These are phyloP conservation scores for Trachelus tabidus DNA, from an alignment of 2,888 invertebrate species.

Conservation along the genomic window DNA sequence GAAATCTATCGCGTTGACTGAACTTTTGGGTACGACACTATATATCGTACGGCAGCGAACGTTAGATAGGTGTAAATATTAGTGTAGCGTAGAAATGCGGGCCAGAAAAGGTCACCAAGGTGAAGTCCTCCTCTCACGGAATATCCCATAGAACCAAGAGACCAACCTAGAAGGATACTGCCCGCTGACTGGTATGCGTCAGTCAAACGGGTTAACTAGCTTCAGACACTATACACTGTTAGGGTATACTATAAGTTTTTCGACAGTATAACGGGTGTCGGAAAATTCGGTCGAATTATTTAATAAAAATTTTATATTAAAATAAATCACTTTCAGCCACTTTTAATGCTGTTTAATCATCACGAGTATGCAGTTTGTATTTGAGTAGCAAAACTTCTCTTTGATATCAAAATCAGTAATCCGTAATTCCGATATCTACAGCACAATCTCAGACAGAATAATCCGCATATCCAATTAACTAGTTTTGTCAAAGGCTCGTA, in stretches of 20 bases:
- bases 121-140: slow-evolving; percentile 18
- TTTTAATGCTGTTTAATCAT: background rate
- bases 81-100: slow-evolving; percentile 20
- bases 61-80: slow-evolving; percentile 22
- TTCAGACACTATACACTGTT: slow-evolving; percentile 1
- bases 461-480: background rate
- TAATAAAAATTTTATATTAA: too few relatives aligned
- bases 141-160: slow-evolving; percentile 11
- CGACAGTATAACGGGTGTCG: background rate
- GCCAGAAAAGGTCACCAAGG: slow-evolving; percentile 17
- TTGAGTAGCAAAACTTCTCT: background rate
- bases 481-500: background rate
- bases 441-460: background rate
- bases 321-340: background rate
- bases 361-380: background rate
- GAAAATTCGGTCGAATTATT: background rate
- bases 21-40: slow-evolving; percentile 13
- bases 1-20: slow-evolving; percentile 1
- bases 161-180: slow-evolving; percentile 10
- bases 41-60: slow-evolving; percentile 12
- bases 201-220: slow-evolving; percentile 20
- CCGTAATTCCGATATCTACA: background rate
- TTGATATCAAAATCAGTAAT: background rate
- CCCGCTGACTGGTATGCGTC: slow-evolving; percentile 16
- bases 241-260: background rate